A percentile compares a stretch with the other conserved stretches of the same genome.
phyloP scores from a whole-genome alignment of 2,888 invertebrate genomes.

The Scaptomyza reducta region DNA sequence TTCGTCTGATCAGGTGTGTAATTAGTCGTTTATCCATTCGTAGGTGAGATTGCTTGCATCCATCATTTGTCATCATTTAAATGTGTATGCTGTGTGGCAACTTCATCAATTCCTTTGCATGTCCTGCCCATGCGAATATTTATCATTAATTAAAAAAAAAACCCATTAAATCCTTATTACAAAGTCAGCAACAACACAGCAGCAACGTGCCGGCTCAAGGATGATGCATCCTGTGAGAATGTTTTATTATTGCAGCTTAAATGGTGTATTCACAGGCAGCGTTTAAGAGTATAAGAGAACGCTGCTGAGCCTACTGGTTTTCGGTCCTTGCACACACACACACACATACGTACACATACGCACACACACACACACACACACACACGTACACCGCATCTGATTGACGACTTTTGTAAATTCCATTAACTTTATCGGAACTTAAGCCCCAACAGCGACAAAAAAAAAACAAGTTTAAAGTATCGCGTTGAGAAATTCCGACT shows the following conservation, averaged over 20 bases:
- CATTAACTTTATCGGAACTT: slow-evolving; percentile 59
- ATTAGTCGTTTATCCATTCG: slow-evolving; percentile 24
- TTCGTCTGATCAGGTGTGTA: slow-evolving; percentile 4
- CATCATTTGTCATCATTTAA: slow-evolving; percentile 10
- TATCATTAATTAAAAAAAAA: slow-evolving; percentile 72
- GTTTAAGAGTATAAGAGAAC: slow-evolving; percentile 27
- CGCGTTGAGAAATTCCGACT: too few species aligned
- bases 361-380: neutral
- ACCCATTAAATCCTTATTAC: slow-evolving; percentile 45
- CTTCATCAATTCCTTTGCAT: slow-evolving; percentile 26
- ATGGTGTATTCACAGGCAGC: slow-evolving; percentile 33
- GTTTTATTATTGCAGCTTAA: slow-evolving; percentile 66
- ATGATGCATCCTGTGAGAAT: slow-evolving; percentile 23
- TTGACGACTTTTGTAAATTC: slow-evolving; percentile 63
- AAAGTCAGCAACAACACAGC: slow-evolving; percentile 37
- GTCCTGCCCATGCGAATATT: slow-evolving; percentile 54
- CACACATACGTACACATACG: neutral
- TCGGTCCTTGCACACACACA: neutral
- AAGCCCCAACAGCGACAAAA: slow-evolving; percentile 22
- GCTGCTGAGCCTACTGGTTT: slow-evolving; percentile 19
- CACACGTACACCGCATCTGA: slow-evolving; percentile 15
- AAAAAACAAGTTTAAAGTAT: neutral
- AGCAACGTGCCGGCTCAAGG: slow-evolving; percentile 25
- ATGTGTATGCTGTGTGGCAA: slow-evolving; percentile 8
- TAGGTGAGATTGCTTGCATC: slow-evolving; percentile 1